These are phyloP conservation scores for Sabellastarte sp. DNA, from an alignment of 2,888 invertebrate species.

Conservation along the genomic window DNA sequence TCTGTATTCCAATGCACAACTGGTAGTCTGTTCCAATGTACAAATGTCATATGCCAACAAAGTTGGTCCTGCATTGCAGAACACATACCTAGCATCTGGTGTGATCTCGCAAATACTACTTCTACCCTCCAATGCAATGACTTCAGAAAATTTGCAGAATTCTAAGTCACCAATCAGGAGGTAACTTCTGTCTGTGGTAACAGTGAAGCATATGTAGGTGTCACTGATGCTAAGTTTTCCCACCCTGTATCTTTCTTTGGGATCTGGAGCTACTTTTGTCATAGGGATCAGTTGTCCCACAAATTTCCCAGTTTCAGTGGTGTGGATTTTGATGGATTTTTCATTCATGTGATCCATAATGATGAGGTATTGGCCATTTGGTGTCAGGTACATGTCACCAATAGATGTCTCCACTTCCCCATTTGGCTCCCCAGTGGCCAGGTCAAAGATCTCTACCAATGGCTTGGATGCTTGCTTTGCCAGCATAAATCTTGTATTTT, in stretches of 20 bases:
- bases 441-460: slow-evolving; percentile 41
- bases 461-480: slow-evolving; percentile 42
- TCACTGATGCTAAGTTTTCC: slow-evolving; percentile 40
- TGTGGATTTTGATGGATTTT: slow-evolving; percentile 53
- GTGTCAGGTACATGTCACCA: slow-evolving; percentile 50
- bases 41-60: slow-evolving; percentile 46
- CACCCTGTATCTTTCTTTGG: slow-evolving; percentile 47
- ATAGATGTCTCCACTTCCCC: slow-evolving; percentile 44
- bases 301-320: slow-evolving; percentile 43
- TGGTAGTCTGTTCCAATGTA: slow-evolving; percentile 40
- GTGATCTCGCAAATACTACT: slow-evolving; percentile 45
- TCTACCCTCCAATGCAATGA: slow-evolving; percentile 45
- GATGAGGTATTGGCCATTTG: slow-evolving; percentile 40
- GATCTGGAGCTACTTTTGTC: slow-evolving; percentile 46
- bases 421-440: slow-evolving; percentile 42
- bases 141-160: slow-evolving; percentile 41
- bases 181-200: slow-evolving; percentile 49
- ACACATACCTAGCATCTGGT: slow-evolving; percentile 45
- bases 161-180: slow-evolving; percentile 50
- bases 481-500: slow-evolving; percentile 38
- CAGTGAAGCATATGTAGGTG: slow-evolving; percentile 43
- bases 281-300: slow-evolving; percentile 54
- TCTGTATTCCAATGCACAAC: slow-evolving; percentile 36
- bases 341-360: slow-evolving; percentile 51
- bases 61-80: slow-evolving; percentile 47